Percentiles rank a stretch among this genome's conserved stretches.
These are phyloP conservation scores for Trogon surrucura DNA, from an alignment of 2,113 vertebrate species.

Conservation along the genomic window DNA sequence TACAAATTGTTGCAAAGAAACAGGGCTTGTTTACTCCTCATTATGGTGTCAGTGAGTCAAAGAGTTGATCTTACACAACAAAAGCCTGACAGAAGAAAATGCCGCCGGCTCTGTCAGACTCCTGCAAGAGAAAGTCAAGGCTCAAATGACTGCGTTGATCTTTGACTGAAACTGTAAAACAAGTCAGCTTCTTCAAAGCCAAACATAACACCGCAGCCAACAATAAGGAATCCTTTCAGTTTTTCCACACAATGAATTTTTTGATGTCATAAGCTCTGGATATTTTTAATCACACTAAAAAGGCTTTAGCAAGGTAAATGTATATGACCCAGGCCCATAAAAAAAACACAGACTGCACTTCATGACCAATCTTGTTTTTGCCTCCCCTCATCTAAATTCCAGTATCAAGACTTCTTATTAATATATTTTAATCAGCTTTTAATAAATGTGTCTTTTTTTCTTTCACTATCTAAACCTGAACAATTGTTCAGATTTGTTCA, in stretches of 20 bases:
- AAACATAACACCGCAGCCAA: slow-evolving; percentile 1
- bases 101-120: slow-evolving; percentile 4
- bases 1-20: slow-evolving; percentile 38
- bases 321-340: not conserved
- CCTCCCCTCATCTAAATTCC: not conserved
- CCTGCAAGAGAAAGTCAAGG: slow-evolving; percentile 44
- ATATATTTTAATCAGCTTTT: not conserved
- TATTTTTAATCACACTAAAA: slow-evolving; percentile 7
- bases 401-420: not conserved
- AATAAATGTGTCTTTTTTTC: not conserved
- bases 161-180: slow-evolving; percentile 46
- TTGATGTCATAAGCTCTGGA: not conserved
- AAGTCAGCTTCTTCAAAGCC: slow-evolving; percentile 54
- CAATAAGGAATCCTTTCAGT: not conserved
- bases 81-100: slow-evolving; percentile 48
- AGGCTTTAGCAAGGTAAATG: not conserved
- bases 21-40: slow-evolving; percentile 44
- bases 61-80: slow-evolving; percentile 49
- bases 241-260: not conserved
- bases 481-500: not conserved
- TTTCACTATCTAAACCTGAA: not conserved
- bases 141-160: slow-evolving; percentile 43
- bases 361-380: not conserved
- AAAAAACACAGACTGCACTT: not conserved
- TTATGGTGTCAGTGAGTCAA: slow-evolving; percentile 40